A percentile compares a stretch with the other conserved stretches of the same genome.
Evolutionary conservation across 2,113 vertebrate species (phyloP).

Genomic region (Oceanodroma tethys): DNA sequence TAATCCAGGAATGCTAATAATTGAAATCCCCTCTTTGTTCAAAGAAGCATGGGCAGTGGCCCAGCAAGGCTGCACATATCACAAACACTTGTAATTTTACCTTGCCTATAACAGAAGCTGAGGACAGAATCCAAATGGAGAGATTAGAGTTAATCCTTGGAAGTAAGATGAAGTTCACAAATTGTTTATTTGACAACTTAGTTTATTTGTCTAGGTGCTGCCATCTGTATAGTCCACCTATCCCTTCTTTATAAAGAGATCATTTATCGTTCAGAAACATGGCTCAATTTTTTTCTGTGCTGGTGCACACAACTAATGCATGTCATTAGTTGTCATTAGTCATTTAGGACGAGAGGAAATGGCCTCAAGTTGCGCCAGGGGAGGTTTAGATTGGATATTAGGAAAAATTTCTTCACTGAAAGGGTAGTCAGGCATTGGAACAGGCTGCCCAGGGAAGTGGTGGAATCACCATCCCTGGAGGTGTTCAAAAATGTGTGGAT

Average conservation of each 20-base stretch:
- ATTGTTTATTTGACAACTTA: neutral
- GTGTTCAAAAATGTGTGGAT: too few relatives aligned
- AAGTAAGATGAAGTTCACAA: neutral
- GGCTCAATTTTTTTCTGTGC: neutral
- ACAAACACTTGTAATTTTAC: neutral
- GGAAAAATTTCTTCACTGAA: too few relatives aligned
- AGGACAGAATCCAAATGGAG: slow-evolving; percentile 13
- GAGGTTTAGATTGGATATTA: too few relatives aligned
- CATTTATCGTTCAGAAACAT: neutral
- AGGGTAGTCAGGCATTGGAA: too few relatives aligned
- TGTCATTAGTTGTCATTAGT: too few relatives aligned
- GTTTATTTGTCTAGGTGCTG: neutral
- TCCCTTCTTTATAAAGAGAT: neutral
- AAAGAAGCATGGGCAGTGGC: neutral
- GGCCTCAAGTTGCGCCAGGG: too few relatives aligned
- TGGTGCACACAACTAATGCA: slow-evolving; percentile 5
- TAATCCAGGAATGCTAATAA: neutral
- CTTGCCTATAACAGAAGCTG: neutral
- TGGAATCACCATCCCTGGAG: too few relatives aligned
- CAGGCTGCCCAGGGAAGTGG: too few relatives aligned
- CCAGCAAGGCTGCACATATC: neutral
- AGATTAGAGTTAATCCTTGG: slow-evolving; percentile 11
- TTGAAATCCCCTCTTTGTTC: neutral
- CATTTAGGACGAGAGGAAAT: too few relatives aligned
- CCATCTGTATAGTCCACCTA: neutral